Evolutionary conservation across 1,140 invertebrate genomes (phyloP).

Genomic region (Pararge aegeria): DNA sequence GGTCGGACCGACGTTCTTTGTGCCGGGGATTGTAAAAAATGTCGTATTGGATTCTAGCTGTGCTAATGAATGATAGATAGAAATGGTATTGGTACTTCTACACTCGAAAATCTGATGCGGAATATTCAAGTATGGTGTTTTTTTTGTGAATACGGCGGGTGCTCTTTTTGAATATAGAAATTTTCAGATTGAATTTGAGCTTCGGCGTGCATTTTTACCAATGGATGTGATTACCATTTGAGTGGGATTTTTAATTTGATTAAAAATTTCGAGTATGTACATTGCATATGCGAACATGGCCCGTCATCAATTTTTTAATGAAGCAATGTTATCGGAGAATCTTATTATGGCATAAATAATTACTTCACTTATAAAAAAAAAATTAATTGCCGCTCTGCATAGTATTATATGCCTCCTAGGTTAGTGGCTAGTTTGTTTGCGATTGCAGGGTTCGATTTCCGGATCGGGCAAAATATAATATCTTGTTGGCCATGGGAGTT

Average conservation of each 20-base stretch:
- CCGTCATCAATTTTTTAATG: not conserved
- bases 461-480: too few relatives aligned
- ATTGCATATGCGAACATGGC: slow-evolving; percentile 1
- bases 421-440: too few relatives aligned
- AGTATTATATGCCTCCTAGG: too few relatives aligned
- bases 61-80: slow-evolving; percentile 78
- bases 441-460: too few relatives aligned
- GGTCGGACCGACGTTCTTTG: slow-evolving; percentile 69
- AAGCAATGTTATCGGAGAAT: not conserved
- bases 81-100: slow-evolving; percentile 57
- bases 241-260: slow-evolving; percentile 35
- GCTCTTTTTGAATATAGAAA: slow-evolving; percentile 53
- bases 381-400: too few relatives aligned
- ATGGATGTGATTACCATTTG: slow-evolving; percentile 32
- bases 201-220: slow-evolving; percentile 38
- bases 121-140: slow-evolving; percentile 52
- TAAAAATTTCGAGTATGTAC: slow-evolving; percentile 25
- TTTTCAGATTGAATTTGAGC: slow-evolving; percentile 47
- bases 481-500: too few relatives aligned
- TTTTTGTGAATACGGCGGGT: slow-evolving; percentile 42
- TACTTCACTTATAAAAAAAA: too few relatives aligned
- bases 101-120: slow-evolving; percentile 68
- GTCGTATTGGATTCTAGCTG: slow-evolving; percentile 78
- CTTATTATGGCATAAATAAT: too few relatives aligned
- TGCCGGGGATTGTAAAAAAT: slow-evolving; percentile 77